phyloP scores from a whole-genome alignment of 2,797 vertebrate genomes.

The Thripadectes ignobilis region DNA sequence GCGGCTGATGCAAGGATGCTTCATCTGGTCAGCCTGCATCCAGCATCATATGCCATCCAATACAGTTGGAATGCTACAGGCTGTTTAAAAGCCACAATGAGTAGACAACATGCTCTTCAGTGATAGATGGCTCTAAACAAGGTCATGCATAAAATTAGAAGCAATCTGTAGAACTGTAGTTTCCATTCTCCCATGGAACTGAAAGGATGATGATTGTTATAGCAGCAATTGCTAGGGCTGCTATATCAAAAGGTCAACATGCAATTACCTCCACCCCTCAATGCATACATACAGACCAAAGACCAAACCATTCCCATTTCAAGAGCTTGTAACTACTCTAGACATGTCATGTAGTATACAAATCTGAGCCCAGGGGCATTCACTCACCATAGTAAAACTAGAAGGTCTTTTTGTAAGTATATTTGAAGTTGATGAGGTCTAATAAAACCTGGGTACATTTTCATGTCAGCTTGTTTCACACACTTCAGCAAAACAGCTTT shows the following conservation, averaged over 20 bases:
- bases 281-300: background rate
- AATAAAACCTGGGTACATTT: constrained; percentile 25
- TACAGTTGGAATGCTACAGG: background rate
- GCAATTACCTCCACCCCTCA: constrained; percentile 6
- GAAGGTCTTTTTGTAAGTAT: background rate
- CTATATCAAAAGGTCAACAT: constrained; percentile 31
- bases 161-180: background rate
- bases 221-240: constrained; percentile 19
- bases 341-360: constrained; percentile 1
- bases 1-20: background rate
- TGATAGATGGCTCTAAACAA: constrained; percentile 17
- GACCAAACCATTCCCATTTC: constrained; percentile 18
- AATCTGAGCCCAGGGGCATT: background rate
- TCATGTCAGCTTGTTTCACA: constrained; percentile 22
- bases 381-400: background rate
- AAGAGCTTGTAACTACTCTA: constrained; percentile 43
- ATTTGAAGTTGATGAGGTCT: constrained; percentile 2
- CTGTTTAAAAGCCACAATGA: background rate
- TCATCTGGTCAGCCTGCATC: background rate
- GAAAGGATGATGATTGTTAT: constrained; percentile 26
- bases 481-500: constrained; percentile 27
- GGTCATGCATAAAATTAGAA: constrained; percentile 40
- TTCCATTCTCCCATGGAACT: constrained; percentile 26
- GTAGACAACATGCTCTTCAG: background rate
- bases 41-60: background rate